Evolutionary conservation across 2,113 vertebrate species (phyloP).

Genomic region (Sclerurus mexicanus): DNA sequence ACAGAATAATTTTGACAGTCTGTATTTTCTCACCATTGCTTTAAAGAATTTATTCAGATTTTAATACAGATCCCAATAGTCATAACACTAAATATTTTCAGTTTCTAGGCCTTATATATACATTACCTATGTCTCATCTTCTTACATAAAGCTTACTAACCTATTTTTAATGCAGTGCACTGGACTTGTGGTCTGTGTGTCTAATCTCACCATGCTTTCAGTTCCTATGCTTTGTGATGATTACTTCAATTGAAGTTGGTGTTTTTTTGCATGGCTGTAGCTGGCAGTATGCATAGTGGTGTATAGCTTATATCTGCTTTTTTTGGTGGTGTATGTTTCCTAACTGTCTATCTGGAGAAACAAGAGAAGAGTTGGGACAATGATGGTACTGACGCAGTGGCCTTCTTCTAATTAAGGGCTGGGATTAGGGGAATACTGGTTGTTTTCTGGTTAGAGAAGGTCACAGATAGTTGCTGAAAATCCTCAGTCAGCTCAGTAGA

Average conservation of each 20-base stretch:
- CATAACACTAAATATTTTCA: not conserved
- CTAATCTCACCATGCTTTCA: not conserved
- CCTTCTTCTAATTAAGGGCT: not conserved
- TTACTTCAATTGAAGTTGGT: not conserved
- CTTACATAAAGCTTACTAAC: not conserved
- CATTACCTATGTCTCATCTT: not conserved
- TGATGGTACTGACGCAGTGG: not conserved
- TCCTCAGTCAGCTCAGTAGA: not conserved
- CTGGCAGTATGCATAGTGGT: not conserved
- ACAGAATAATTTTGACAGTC: not conserved
- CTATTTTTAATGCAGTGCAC: accelerated
- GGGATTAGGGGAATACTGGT: not conserved
- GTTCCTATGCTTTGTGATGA: not conserved
- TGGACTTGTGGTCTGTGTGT: no score
- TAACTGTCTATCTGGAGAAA: not conserved
- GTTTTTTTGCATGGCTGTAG: not conserved
- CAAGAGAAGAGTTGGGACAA: not conserved
- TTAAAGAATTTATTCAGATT: not conserved
- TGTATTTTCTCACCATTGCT: not conserved
- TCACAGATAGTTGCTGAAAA: not conserved
- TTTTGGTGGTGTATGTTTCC: not conserved
- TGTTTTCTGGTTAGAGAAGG: not conserved
- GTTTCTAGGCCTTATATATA: not conserved
- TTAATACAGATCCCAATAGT: not conserved
- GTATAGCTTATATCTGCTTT: not conserved